Evolutionary conservation across 2,113 vertebrate species (phyloP), one percentile per base, ranked within the genome.

Genomic region (Bucco capensis): DNA sequence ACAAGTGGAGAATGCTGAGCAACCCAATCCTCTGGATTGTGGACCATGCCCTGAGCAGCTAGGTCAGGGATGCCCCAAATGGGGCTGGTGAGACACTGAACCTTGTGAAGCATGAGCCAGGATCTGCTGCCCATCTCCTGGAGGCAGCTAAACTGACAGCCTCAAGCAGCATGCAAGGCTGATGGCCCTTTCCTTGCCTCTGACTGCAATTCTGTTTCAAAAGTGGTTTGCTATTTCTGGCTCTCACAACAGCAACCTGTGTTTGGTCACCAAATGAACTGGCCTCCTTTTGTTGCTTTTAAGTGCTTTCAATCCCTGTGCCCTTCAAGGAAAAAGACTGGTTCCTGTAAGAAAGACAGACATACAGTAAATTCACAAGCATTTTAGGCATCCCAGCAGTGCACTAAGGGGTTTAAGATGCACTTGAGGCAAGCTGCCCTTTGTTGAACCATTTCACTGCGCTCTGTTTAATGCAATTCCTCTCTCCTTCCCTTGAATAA

Each of bases 101-200:
- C 16, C 24, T 51, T 23, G 37, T 1, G 2, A 42, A 54, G 30
- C 30, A 7, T 9, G 27, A 78, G 17, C 58, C 64, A 44, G 49
- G 40, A 33, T n/a, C 58, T 80, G 40, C 27, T 57, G 30, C n/a
- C 31, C 31, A 19, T n/a, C 37, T 88, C 51, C 70, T 53, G 27
- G 47, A 42, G 30, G n/a, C 64, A 69, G 21, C 16, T 75, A 8
- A 27, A 31, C 14, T 14, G 31, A 19, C 50, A 54, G 23, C 25
- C 27, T 61, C 4, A 0, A 8, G 64, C 11, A 46, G 18, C 23
- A 17, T 0, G 2, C 21, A 14, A 25, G 19, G 38, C 21, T 38
- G 28, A 13, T 46, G 23, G 13, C 50, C 27, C 69, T 67, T 50
- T 67, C 21, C 64, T 50, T 28, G 25, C n/a, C 60, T 80, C 33